Base-by-base conservation (phyloP, 2,888 invertebrate species). In the Sisyra nigra region DNA sequence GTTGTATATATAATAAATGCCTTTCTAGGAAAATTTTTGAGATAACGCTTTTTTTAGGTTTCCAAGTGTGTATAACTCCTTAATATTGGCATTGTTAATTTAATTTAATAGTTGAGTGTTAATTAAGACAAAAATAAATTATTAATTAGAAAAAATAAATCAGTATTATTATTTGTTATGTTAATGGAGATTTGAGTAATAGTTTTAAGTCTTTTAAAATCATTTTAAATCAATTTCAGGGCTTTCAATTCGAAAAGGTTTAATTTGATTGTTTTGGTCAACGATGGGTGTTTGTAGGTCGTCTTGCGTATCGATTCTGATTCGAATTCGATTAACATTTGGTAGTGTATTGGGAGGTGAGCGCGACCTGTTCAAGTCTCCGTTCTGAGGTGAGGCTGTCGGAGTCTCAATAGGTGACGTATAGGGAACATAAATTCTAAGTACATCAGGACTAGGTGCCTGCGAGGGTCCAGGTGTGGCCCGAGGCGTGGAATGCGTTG, bases 341-440 rank as follows among this genome's bases (percentile, higher is more conserved):
- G 68, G 67, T 49, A 69, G 67, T 7, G 72, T 63, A 31, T 73
- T 71, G 14, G 67, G 69, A 45, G 64, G 55, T 41, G 62, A 62
- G 49, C 64, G 63, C 44, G 62, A 60, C 39, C 19, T 30, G 35
- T 17, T 17, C 24, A 63, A 49, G 54, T 56, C 67, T 53, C 72
- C 73, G 48, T 68, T 72, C 39, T 71, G 70, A 48, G 67, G 67
- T 58, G 50, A 70, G 54, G 59, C 66, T 54, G 56, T 65, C 51
- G 51, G 72, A 55, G 57, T 63, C 42, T 69, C 72, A 1, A 72
- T 56, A 9, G 73, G 74, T 49, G 69, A 68, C n/a, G 73, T 72
- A 60, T 83, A 84, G 2, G 83, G 81, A 42, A 85, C 84, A 60
- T 82, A 84, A 49, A 85, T 84, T 47, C 84, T 69, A 40, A 85